Evolutionary conservation across 2,888 invertebrate species (phyloP).

Genomic region (Cheilosia soror): DNA sequence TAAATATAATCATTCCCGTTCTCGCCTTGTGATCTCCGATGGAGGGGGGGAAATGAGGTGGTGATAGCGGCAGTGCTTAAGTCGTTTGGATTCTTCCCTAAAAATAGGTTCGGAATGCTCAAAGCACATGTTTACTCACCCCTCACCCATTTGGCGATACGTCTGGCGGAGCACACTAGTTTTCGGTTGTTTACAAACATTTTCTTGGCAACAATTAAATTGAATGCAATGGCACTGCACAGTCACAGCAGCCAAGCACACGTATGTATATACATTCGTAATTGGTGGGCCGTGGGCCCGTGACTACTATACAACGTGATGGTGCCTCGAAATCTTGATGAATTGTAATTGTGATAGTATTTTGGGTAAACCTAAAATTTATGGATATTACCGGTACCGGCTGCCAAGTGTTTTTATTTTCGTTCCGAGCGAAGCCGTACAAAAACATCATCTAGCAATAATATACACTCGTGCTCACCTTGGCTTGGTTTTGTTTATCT

Average conservation of each 20-base stretch:
- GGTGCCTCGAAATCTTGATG: not conserved
- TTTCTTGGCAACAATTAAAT: slow-evolving; percentile 68
- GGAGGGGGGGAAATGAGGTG: too few relatives aligned
- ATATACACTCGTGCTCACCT: too few relatives aligned
- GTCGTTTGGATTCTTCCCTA: not conserved
- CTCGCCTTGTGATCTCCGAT: not conserved
- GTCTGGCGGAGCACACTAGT: slow-evolving; percentile 6
- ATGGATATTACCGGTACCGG: slow-evolving; percentile 16
- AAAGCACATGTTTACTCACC: not conserved
- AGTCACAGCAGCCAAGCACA: slow-evolving; percentile 28
- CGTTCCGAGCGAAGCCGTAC: not conserved
- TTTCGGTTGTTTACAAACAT: slow-evolving; percentile 63
- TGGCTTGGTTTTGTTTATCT: too few relatives aligned
- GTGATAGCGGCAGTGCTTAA: slow-evolving; percentile 12
- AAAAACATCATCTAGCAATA: not conserved
- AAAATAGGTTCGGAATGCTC: too few relatives aligned
- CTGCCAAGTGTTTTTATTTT: slow-evolving; percentile 30
- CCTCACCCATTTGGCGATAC: not conserved
- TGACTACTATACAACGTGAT: not conserved
- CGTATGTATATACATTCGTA: not conserved
- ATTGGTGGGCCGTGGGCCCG: not conserved
- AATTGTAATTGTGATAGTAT: slow-evolving; percentile 14
- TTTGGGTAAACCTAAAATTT: slow-evolving; percentile 16
- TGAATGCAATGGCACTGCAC: slow-evolving; percentile 20
- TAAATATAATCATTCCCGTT: slow-evolving; percentile 6